These are phyloP conservation scores for Agrotis exclamationis DNA, from an alignment of 2,888 invertebrate species.

Conservation along the genomic window DNA sequence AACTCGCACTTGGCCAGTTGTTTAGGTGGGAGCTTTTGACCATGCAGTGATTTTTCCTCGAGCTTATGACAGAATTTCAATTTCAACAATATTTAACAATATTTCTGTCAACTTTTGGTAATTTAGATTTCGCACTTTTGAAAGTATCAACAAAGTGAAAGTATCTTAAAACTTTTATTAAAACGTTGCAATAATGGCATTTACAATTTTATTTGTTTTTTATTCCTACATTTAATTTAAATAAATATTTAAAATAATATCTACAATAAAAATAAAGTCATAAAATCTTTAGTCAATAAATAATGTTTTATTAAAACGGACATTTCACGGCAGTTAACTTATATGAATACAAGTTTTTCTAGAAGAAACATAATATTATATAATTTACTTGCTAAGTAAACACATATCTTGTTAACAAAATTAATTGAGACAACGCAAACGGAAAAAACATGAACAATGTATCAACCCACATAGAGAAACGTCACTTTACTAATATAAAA, in stretches of 20 bases:
- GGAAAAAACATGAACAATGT: constrained; percentile 55
- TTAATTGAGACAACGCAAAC: constrained; percentile 57
- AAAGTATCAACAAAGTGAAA: constrained; percentile 6
- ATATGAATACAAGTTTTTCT: background rate
- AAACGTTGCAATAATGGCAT: constrained; percentile 5
- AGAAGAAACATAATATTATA: constrained; percentile 15
- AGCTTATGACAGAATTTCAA: too few species aligned
- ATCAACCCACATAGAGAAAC: constrained; percentile 62
- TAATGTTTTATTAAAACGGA: background rate
- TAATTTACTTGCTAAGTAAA: constrained; percentile 30
- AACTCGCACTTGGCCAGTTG: too few species aligned
- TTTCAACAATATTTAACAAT: too few species aligned
- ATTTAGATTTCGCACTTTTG: background rate
- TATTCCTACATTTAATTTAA: background rate
- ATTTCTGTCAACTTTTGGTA: background rate
- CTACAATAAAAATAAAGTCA: constrained; percentile 9
- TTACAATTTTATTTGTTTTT: constrained; percentile 10
- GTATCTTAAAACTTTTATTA: constrained; percentile 9
- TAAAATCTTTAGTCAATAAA: constrained; percentile 17
- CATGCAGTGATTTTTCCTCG: too few species aligned
- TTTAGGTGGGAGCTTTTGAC: too few species aligned
- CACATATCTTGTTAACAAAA: constrained; percentile 44
- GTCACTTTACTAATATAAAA: constrained; percentile 69
- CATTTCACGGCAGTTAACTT: constrained; percentile 3
- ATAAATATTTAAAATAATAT: background rate